Base-by-base conservation (phyloP, 2,888 invertebrate genomes). In the Drosophila falleni region DNA sequence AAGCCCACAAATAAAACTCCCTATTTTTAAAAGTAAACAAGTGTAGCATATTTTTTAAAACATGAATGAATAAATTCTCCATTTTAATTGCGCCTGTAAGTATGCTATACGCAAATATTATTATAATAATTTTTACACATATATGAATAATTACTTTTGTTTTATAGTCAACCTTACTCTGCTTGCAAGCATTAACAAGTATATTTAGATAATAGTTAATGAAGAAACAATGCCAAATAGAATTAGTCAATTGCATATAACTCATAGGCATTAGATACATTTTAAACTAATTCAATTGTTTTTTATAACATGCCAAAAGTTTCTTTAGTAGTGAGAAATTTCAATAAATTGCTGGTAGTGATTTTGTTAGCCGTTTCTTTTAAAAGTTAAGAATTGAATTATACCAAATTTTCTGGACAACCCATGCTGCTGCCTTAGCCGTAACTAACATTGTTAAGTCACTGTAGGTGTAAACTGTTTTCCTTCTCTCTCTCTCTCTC, bases 361-460 rank as follows among this genome's bases (percentile, higher is more conserved):
- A 15, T 15, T 50, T 13, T 50, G 1, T 19, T 9, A 3, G 10
- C 6, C 33, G 33, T 5, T 35, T 35, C 13, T 35, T 6, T 6
- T 29, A 1, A 13, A 51, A 4, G 9, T 1, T 23, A 10, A 13
- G 13, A 41, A 23, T 15, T 15, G 5, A 15, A 31, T 53, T 50
- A 13, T 37, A 33, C 33, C 16, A 33, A 83, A 83, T 74, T 80
- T 60, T 44, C 71, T 51, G 47, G 54, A 42, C 78, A 50, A 71
- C 71, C 74, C 87, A 49, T 61, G 79, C 53, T 39, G 6, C 41
- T 35, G 46, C 33, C 47, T 42, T 44, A 26, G 50, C 51, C 16
- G 31, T 47, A 67, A 59, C 66, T 61, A 59, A 69, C 58, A 83
- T 74, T 77, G 70, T 68, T 74, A 71, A 61, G 31, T 53, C 66